These are phyloP conservation scores for Papilio machaon DNA, from an alignment of 1,140 invertebrate species.

Conservation along the genomic window DNA sequence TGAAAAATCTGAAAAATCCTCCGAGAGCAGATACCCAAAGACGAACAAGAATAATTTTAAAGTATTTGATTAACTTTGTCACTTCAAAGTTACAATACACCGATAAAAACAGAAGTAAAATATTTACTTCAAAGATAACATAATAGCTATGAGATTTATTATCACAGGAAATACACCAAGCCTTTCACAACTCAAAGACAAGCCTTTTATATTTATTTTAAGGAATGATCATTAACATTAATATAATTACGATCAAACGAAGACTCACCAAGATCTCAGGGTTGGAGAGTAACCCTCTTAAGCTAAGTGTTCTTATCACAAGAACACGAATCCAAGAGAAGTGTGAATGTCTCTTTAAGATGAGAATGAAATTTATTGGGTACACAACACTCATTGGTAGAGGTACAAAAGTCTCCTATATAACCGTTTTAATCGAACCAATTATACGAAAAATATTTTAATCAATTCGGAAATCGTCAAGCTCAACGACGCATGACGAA, in stretches of 20 bases:
- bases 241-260: background rate
- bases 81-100: background rate
- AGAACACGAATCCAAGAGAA: background rate
- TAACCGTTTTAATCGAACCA: background rate
- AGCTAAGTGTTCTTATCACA: background rate
- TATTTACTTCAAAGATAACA: background rate
- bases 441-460: slow-evolving; percentile 20
- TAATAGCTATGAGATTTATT: background rate
- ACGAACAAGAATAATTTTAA: background rate
- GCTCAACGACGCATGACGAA: slow-evolving; percentile 22
- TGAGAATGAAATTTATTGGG: background rate
- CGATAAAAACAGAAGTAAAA: background rate
- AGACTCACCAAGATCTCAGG: background rate
- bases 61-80: background rate
- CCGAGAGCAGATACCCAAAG: no score
- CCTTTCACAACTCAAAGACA: no score
- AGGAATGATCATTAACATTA: background rate
- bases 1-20: no score
- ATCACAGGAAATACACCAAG: background rate
- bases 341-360: background rate
- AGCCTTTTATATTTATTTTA: background rate
- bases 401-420: background rate
- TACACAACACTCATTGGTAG: background rate
- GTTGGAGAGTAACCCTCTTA: background rate
- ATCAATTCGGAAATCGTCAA: background rate